These are phyloP conservation scores for Diorhabda elongata DNA, from an alignment of 1,140 invertebrate genomes.

Conservation along the genomic window DNA sequence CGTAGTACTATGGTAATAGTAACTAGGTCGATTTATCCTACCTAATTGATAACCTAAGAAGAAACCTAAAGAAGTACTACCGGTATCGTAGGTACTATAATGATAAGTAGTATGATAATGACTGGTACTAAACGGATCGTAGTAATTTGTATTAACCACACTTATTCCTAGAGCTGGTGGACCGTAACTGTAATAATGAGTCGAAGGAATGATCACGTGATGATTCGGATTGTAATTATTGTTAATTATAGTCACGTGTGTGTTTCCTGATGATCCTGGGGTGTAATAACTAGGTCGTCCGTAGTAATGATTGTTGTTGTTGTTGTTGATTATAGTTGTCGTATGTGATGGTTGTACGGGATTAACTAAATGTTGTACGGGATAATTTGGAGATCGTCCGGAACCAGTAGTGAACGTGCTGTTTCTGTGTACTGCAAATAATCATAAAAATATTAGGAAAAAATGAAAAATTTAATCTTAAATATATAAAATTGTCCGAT, in stretches of 20 bases:
- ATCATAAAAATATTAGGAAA: neutral
- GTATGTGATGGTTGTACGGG: neutral
- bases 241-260: constrained; percentile 21
- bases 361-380: neutral
- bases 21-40: constrained; percentile 29
- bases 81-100: constrained; percentile 26
- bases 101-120: constrained; percentile 5
- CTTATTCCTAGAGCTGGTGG: constrained; percentile 9
- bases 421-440: neutral
- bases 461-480: too few species aligned
- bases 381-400: neutral
- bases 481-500: too few species aligned
- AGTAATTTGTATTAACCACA: neutral
- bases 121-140: neutral
- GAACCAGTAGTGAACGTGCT: neutral
- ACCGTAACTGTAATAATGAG: constrained; percentile 6
- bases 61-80: constrained; percentile 31
- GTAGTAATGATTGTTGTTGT: neutral
- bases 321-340: neutral
- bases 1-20: constrained; percentile 11
- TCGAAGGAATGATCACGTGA: constrained; percentile 5
- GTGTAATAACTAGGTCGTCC: neutral
- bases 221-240: constrained; percentile 24
- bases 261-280: neutral
- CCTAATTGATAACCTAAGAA: constrained; percentile 33